phyloP scores from a whole-genome alignment of 1,140 invertebrate species.

The Drosophila ficusphila region DNA sequence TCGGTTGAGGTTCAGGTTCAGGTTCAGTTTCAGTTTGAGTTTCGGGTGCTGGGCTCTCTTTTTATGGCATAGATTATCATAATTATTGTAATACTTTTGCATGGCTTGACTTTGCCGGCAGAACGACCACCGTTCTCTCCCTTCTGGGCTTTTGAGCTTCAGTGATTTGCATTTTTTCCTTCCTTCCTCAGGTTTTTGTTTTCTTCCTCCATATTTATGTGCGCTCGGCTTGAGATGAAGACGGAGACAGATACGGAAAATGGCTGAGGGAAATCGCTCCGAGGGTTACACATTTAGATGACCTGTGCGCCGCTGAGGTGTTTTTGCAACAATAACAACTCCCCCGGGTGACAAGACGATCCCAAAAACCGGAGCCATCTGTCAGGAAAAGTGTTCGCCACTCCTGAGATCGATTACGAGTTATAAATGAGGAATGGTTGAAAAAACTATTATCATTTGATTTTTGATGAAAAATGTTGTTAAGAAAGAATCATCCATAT shows the following conservation, averaged over 20 bases:
- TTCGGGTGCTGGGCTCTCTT: slow-evolving; percentile 44
- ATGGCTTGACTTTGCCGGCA: slow-evolving; percentile 64
- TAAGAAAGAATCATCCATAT: too few species aligned
- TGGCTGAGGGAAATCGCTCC: neutral
- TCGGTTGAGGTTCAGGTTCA: slow-evolving; percentile 31
- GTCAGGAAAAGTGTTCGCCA: slow-evolving; percentile 34
- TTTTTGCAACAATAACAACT: slow-evolving; percentile 54
- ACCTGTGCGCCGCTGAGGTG: slow-evolving; percentile 55
- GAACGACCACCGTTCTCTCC: neutral
- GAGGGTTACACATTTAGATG: slow-evolving; percentile 42
- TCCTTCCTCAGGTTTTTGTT: slow-evolving; percentile 2
- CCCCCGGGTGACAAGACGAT: slow-evolving; percentile 49
- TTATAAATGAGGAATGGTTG: too few species aligned
- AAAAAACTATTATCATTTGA: too few species aligned
- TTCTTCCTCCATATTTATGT: slow-evolving; percentile 69
- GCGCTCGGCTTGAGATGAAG: slow-evolving; percentile 56
- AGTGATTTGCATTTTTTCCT: slow-evolving; percentile 76
- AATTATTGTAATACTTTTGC: slow-evolving; percentile 83
- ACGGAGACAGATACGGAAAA: slow-evolving; percentile 43
- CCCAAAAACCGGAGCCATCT: slow-evolving; percentile 45
- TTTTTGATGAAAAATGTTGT: too few species aligned
- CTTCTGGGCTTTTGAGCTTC: slow-evolving; percentile 73
- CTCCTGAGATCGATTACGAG: too few species aligned
- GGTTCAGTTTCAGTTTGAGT: slow-evolving; percentile 23
- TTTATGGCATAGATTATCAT: slow-evolving; percentile 84